Percentiles rank a stretch among this genome's conserved stretches.
These are phyloP conservation scores for Alosa alosa DNA, from an alignment of 2,113 vertebrate genomes.

Conservation along the genomic window DNA sequence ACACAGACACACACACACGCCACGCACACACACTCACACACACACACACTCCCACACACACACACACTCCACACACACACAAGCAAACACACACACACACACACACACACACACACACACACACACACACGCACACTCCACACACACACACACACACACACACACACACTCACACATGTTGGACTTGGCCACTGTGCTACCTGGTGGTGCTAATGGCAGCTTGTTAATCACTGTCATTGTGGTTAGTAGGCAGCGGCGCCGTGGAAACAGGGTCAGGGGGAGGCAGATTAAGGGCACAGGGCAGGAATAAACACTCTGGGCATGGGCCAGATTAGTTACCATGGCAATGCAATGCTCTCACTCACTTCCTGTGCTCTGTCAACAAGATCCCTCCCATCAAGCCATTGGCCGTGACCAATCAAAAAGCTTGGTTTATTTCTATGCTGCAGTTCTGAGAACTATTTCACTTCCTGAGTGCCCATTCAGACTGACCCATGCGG, in stretches of 20 bases:
- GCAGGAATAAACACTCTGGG: constrained; percentile 3
- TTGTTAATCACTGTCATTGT: constrained; percentile 12
- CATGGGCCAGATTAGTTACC: constrained; percentile 6
- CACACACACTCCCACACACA: constrained; percentile 29
- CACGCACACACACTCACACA: background rate
- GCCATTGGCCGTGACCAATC: background rate
- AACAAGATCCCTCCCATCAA: background rate
- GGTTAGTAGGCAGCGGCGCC: background rate
- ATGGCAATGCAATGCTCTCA: background rate
- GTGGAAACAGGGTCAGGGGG: background rate
- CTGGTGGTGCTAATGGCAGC: constrained; percentile 1
- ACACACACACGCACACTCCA: no score
- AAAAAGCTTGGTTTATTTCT: background rate
- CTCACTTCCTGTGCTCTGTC: background rate
- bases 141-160: background rate
- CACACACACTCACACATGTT: constrained; percentile 36
- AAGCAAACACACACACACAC: constrained; percentile 17
- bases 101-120: constrained; percentile 20
- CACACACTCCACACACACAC: constrained; percentile 23
- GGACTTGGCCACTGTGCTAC: background rate
- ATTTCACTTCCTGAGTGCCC: background rate
- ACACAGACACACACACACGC: no score
- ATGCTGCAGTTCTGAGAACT: background rate
- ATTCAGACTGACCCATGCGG: background rate
- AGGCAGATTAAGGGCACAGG: background rate